Evolutionary conservation across 2,888 invertebrate genomes (phyloP).

Genomic region (Megalurothrips usitatus): DNA sequence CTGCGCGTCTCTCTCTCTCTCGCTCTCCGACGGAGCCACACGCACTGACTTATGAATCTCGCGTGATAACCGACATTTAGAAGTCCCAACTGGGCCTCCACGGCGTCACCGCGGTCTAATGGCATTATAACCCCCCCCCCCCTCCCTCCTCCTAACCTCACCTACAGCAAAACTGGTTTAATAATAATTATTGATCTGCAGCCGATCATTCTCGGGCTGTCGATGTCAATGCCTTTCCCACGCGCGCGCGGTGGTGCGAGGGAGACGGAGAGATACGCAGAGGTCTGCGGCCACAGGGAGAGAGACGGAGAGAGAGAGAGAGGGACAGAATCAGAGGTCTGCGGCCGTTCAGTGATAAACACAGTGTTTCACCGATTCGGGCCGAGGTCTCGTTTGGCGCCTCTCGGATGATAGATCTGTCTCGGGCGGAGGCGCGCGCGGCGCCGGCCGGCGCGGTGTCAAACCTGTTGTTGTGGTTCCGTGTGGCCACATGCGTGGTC

Average conservation of each 20-base stretch:
- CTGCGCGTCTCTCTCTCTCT: too few species aligned
- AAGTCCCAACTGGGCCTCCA: background rate
- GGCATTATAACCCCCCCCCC: background rate
- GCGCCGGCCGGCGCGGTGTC: background rate
- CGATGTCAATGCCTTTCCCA: conserved; percentile 1
- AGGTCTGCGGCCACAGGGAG: too few species aligned
- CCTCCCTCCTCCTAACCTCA: background rate
- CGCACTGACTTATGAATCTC: conserved; percentile 15
- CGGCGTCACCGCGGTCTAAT: background rate
- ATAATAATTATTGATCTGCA: background rate
- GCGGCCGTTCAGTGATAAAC: background rate
- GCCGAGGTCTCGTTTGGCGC: background rate
- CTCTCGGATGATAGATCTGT: conserved; percentile 9
- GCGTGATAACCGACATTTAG: conserved; percentile 21
- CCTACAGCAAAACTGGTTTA: background rate
- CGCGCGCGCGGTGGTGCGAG: background rate
- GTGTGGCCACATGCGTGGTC: background rate
- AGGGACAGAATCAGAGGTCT: too few species aligned
- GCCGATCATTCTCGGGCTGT: background rate
- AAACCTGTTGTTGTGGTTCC: background rate
- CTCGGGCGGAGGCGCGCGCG: background rate
- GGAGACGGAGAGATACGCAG: too few species aligned
- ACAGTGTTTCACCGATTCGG: conserved; percentile 10
- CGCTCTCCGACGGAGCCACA: background rate
- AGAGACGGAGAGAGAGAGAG: too few species aligned